These are phyloP conservation scores for Zaprionus lineosus DNA, from an alignment of 2,888 invertebrate genomes.

Conservation along the genomic window DNA sequence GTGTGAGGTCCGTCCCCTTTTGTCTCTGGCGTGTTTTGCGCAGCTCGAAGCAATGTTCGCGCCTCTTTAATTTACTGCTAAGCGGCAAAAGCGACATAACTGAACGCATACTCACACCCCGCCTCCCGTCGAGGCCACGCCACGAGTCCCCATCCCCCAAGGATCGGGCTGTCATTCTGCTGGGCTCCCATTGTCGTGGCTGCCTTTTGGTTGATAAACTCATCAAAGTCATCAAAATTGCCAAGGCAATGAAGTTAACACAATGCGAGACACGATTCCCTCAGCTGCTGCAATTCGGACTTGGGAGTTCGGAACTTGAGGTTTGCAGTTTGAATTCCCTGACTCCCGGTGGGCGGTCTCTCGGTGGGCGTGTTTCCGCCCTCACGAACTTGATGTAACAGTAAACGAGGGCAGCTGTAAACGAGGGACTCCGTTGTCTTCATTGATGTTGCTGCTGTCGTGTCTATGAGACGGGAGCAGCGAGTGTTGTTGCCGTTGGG, in stretches of 20 bases:
- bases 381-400: slow-evolving; percentile 68
- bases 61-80: slow-evolving; percentile 69
- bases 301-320: no score
- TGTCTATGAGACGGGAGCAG: slow-evolving; percentile 32
- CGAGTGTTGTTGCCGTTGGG: slow-evolving; percentile 13
- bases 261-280: slow-evolving; percentile 65
- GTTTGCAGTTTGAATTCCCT: no score
- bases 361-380: slow-evolving; percentile 51
- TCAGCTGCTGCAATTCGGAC: no score
- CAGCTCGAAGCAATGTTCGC: slow-evolving; percentile 70
- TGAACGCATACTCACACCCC: background rate
- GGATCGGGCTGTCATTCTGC: no score
- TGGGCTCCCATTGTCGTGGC: slow-evolving; percentile 10
- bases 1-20: slow-evolving; percentile 42
- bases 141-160: no score
- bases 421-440: slow-evolving; percentile 16
- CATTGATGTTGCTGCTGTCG: slow-evolving; percentile 46
- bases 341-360: slow-evolving; percentile 31
- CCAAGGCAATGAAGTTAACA: slow-evolving; percentile 59
- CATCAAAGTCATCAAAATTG: slow-evolving; percentile 73
- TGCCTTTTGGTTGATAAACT: slow-evolving; percentile 64
- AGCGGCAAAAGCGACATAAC: slow-evolving; percentile 30
- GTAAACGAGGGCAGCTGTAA: slow-evolving; percentile 39
- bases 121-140: no score
- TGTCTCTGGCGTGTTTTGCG: slow-evolving; percentile 42